Evolutionary conservation across 2,797 vertebrate species (phyloP), one percentile per base, ranked within the genome.

Genomic region (Ctenopoma multispine): DNA sequence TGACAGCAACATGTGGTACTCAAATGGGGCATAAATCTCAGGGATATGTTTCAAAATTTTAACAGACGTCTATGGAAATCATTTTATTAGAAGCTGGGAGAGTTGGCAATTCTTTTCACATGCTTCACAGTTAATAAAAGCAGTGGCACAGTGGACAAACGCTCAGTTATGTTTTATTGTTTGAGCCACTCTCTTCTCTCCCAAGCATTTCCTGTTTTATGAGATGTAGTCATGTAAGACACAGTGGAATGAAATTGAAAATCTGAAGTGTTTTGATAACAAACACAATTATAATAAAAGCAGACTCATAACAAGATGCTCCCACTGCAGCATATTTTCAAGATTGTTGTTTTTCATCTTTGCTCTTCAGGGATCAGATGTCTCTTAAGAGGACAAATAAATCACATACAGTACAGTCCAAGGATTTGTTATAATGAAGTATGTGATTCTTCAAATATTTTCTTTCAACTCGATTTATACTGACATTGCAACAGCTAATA

Each of bases 91-190:
- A 72, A 18, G 53, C 15, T 73, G 57, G 11, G 50, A 77, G 61
- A 63, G 59, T 68, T 69, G 71, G 56, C 74, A 48, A 87, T 81
- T 69, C 58, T 47, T 51, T 77, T 64, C 83, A 83, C 53, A 60
- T 84, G 84, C 29, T 56, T 74, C 44, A 53, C 44, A 77, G 67
- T 55, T 75, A 57, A 76, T 83, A 69, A 72, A 79, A 59, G 23
- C 57, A 24, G 63, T 1, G 48, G 50, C 2, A 8, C 21, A 60
- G 56, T 13, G 46, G 75, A 68, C 61, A 49, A 27, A 44, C 6
- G 34, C 34, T 17, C n/a, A 43, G 62, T 23, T 61, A 50, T 29
- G 10, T 71, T 63, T 41, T 38, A 72, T 61, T 67, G 38, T 60
- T 23, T 29, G 4, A 62, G 3, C 10, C 20, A 18, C 41, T 21